These are phyloP conservation scores for Callyntrura sp. DNA, from an alignment of 2,888 invertebrate species.

Conservation along the genomic window DNA sequence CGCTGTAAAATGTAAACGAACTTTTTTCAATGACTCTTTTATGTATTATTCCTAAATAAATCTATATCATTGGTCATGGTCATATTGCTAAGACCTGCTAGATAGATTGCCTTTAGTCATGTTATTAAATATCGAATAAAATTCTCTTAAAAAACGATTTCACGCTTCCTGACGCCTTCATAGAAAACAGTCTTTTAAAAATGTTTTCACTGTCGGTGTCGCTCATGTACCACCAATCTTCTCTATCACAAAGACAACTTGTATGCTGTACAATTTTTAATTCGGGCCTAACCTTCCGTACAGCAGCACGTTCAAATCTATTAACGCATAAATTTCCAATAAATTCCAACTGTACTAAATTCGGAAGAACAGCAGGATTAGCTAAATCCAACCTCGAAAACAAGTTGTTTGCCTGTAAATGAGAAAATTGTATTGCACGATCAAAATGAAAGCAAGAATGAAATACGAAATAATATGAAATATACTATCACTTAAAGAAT, in stretches of 20 bases:
- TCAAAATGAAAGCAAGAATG: neutral
- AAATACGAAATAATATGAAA: neutral
- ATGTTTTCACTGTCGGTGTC: constrained; percentile 29
- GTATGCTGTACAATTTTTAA: constrained; percentile 14
- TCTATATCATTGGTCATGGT: too few relatives aligned
- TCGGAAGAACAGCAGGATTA: neutral
- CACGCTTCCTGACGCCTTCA: neutral
- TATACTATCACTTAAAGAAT: neutral
- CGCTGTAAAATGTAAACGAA: too few relatives aligned
- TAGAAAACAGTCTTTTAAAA: constrained; percentile 61
- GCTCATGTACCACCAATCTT: constrained; percentile 73
- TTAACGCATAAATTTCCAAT: constrained; percentile 62
- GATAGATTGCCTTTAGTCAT: neutral
- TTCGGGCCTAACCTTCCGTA: neutral
- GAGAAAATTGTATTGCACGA: too few relatives aligned
- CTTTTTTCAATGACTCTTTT: too few relatives aligned
- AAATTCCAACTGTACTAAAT: constrained; percentile 53
- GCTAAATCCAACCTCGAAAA: constrained; percentile 4
- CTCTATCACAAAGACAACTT: constrained; percentile 50
- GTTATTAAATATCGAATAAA: neutral
- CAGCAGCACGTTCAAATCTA: constrained; percentile 37
- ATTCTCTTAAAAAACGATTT: constrained; percentile 25
- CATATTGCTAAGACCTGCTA: too few relatives aligned
- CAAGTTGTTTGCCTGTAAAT: constrained; percentile 43
- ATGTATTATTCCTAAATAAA: too few relatives aligned